Evolutionary conservation across 2,888 invertebrate species (phyloP), one percentile per base, ranked within the genome.

Genomic region (Eupithecia centaureata): DNA sequence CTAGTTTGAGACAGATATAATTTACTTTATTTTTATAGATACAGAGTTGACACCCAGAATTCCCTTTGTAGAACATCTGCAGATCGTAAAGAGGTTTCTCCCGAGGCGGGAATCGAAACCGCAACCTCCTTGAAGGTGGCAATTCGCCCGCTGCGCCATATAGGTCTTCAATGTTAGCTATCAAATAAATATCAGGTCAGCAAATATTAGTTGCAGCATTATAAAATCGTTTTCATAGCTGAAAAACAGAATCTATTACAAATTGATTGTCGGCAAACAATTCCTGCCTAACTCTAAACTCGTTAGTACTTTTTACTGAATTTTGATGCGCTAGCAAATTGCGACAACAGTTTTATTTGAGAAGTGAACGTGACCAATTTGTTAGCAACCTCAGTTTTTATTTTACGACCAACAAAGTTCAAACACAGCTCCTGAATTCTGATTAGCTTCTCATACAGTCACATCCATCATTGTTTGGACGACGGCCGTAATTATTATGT

Each of bases 391-490:
- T 66, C 65, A 70, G 64, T 62, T 62, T 76, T 74, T 73, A 71
- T 72, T 72, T 73, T 75, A 73, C 70, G 70, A 85, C 86, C 86
- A 86, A 82, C 87, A 91, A 87, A 90, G 90, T 87, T 91, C 88
- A 90, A 87, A 86, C 79, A 83, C 86, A 83, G 77, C 77, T 75
- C 78, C 79, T 86, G 92, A 92, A 92, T 92, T 86, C 80, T 89
- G 86, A 92, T 90, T 84, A 88, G 81, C 74, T 74, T 77, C 76
- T 79, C 81, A 82, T 79, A 82, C 81, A 82, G 82, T 82, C 80
- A 73, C 74, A 87, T 90, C 85, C 84, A 88, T 89, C 88, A 89
- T 89, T 83, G 81, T 89, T 84, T 83, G 80, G 84, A 87, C 85
- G 87, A 88, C 89, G 81, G 77, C 73, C 82, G 73, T 84, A 89